These are phyloP conservation scores for Ennomos fuscantarius DNA, from an alignment of 2,888 invertebrate species.

Conservation along the genomic window DNA sequence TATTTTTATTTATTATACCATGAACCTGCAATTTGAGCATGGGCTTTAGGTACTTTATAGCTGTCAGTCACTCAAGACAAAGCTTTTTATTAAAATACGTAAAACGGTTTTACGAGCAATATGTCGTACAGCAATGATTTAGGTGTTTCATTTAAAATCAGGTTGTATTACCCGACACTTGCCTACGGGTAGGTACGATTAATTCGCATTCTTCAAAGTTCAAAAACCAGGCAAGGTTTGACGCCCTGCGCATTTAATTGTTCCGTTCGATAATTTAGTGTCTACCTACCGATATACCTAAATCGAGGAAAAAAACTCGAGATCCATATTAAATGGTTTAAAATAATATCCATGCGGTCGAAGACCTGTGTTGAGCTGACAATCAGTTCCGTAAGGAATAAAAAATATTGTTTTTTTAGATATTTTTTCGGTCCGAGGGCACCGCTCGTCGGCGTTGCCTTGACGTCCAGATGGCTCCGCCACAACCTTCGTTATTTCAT, in stretches of 20 bases:
- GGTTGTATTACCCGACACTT: slow-evolving; percentile 9
- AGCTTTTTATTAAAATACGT: no score
- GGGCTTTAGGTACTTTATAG: no score
- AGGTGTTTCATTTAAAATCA: slow-evolving; percentile 9
- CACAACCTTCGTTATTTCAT: slow-evolving; percentile 76
- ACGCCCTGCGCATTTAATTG: slow-evolving; percentile 45
- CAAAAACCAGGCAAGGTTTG: slow-evolving; percentile 52
- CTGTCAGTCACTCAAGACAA: no score
- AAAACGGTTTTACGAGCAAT: no score
- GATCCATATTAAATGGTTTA: slow-evolving; percentile 46
- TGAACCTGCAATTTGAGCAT: no score
- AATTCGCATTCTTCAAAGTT: slow-evolving; percentile 50
- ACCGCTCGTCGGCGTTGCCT: slow-evolving; percentile 60
- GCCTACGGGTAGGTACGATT: slow-evolving; percentile 15
- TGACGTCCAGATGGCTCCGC: slow-evolving; percentile 48
- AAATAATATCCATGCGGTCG: slow-evolving; percentile 52
- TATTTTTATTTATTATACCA: no score
- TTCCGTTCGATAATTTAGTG: slow-evolving; percentile 33
- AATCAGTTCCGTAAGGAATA: slow-evolving; percentile 59
- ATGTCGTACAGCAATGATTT: background rate
- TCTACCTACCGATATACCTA: slow-evolving; percentile 25
- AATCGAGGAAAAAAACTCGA: slow-evolving; percentile 28
- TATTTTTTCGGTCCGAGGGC: slow-evolving; percentile 60
- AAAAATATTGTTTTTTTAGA: slow-evolving; percentile 37
- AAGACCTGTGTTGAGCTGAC: slow-evolving; percentile 47